Base-by-base conservation (phyloP, 2,113 vertebrate genomes). In the Pseudorasbora parva region DNA sequence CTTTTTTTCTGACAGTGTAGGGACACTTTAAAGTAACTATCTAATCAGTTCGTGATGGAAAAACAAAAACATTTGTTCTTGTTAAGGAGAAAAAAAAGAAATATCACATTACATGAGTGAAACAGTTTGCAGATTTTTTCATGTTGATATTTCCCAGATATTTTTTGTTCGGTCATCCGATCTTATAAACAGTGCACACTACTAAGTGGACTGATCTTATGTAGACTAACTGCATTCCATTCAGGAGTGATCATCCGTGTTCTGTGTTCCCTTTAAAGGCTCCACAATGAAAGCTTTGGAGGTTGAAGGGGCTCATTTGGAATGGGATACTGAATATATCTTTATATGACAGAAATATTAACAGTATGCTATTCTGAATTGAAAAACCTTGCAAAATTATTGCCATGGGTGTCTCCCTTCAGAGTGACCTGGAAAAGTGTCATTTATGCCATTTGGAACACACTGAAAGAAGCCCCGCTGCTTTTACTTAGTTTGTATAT, bases 101-200 rank as follows among this genome's bases (percentile, higher is more conserved):
- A 27, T 73, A 9, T 74, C 6, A 73, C n/a, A 23, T 51, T 30
- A 19, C 47, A 45, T 17, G 23, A 74, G 71, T 14, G 51, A 74
- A 51, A 45, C 9, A 17, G 71, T 49, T 74, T 23, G 41, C 71
- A 74, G 45, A 74, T 73, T 45, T 73, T n/a, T 27, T 47, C 45
- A 49, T 49, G 7, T 27, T 73, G 43, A 73, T n/a, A n/a, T 69
- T 43, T 43, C 37, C 21, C 0, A 45, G 10, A 71, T 71, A 14
- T 43, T n/a, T 45, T 43, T 23, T 71, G 68, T 45, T 59, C 11
- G 9, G 62, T 64, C 30, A 33, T 33, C 27, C 33, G 27, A 64
- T 54, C 49, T 45, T 45, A 45, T 1, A 25, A 10, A 64, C 17
- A 17, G 17, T 68, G 66, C 10, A 37, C 66, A 69, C 66, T 43